Percentiles rank a stretch among this genome's conserved stretches.
phyloP scores from a whole-genome alignment of 2,888 invertebrate species.

The Diarsia brunnea region DNA sequence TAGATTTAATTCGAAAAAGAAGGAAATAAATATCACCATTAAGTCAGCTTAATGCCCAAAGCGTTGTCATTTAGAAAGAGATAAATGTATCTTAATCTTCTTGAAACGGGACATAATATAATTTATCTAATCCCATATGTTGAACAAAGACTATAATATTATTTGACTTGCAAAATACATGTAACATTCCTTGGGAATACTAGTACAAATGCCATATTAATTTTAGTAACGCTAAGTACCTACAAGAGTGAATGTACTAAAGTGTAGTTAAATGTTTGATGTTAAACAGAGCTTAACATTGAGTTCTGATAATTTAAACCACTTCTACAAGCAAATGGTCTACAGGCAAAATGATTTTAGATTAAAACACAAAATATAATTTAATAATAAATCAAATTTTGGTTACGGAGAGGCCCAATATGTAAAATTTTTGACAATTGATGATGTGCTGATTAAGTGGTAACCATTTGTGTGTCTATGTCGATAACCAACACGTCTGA shows the following conservation, averaged over 20 bases:
- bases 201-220: slow-evolving; percentile 28
- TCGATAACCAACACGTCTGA: neutral
- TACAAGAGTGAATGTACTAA: slow-evolving; percentile 8
- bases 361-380: slow-evolving; percentile 2
- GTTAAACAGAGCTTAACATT: slow-evolving; percentile 29
- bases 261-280: slow-evolving; percentile 42
- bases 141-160: slow-evolving; percentile 48
- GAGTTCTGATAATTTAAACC: slow-evolving; percentile 28
- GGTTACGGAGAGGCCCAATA: neutral
- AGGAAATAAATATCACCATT: slow-evolving; percentile 57
- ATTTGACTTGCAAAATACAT: slow-evolving; percentile 43
- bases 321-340: neutral
- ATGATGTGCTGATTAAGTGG: neutral
- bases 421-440: neutral
- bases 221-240: slow-evolving; percentile 36
- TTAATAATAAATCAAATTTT: neutral
- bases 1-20: slow-evolving; percentile 57
- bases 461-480: neutral
- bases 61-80: slow-evolving; percentile 57
- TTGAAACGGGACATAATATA: slow-evolving; percentile 43
- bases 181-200: slow-evolving; percentile 40
- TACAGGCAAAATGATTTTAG: neutral
- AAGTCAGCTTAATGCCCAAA: slow-evolving; percentile 52
- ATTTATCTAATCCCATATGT: slow-evolving; percentile 55
- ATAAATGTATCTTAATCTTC: slow-evolving; percentile 60